Conservation (phyloP, 2,888 invertebrate genomes). For the Drosophila testacea region DNA sequence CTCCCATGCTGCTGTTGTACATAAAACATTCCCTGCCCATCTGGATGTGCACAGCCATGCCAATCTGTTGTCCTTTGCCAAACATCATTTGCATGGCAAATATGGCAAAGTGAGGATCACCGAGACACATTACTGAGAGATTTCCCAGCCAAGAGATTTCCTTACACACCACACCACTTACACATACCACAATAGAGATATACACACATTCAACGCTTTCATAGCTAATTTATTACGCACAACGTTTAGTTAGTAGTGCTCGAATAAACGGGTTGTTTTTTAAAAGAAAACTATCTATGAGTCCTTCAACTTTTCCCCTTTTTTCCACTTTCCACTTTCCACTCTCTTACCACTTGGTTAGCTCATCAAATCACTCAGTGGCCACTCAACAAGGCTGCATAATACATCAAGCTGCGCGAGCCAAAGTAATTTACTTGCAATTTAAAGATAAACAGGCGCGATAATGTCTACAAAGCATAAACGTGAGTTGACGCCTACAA, state of each 20-base stretch:
- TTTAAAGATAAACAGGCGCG: slow-evolving; percentile 81
- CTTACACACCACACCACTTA: slow-evolving; percentile 22
- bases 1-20: slow-evolving; percentile 71
- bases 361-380: slow-evolving; percentile 73
- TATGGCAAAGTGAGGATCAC: slow-evolving; percentile 83
- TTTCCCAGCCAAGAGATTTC: slow-evolving; percentile 52
- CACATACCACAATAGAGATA: slow-evolving; percentile 33
- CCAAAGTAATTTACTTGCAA: slow-evolving; percentile 82
- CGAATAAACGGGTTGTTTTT: slow-evolving; percentile 66
- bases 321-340: not conserved
- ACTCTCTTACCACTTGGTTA: slow-evolving; percentile 9
- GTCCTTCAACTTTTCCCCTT: slow-evolving; percentile 8
- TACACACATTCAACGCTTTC: slow-evolving; percentile 57
- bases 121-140: slow-evolving; percentile 84
- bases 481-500: slow-evolving; percentile 84
- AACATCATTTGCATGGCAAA: slow-evolving; percentile 83
- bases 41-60: slow-evolving; percentile 75
- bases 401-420: slow-evolving; percentile 76
- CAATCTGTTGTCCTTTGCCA: slow-evolving; percentile 79
- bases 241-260: slow-evolving; percentile 57
- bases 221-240: slow-evolving; percentile 78
- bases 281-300: slow-evolving; percentile 26
- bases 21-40: slow-evolving; percentile 74
- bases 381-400: slow-evolving; percentile 72
- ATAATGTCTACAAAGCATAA: slow-evolving; percentile 81